Base-by-base conservation (phyloP, 2,888 invertebrate genomes). In the Thalpophila matura region DNA sequence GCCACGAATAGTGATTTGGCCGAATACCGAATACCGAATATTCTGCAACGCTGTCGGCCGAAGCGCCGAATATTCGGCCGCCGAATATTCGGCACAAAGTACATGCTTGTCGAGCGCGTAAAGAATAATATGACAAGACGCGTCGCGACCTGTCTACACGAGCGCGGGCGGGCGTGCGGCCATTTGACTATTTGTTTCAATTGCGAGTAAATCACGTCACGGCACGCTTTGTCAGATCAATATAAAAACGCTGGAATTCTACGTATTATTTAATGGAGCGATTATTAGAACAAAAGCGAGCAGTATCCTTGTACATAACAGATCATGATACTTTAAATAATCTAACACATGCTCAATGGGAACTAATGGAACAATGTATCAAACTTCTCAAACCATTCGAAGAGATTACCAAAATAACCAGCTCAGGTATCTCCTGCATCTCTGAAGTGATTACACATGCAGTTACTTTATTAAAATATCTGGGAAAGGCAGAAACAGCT, bases 401-500 rank as follows among this genome's bases (percentile, higher is more conserved):
- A 57, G 80, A 81, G 45, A 80, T 82, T 29, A 81, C 80, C 0
- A 81, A 81, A 73, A 77, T 77, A 14, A 74, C 70, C 3, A 81
- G 79, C 22, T 79, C 81, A 37, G 70, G 70, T 40, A n/a, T 72
- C 5, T 78, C 78, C 1, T 79, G 77, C 53, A 68, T 81, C 2
- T 80, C 79, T 1, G 76, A 82, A 67, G 74, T 69, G 3, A 79
- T 79, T 46, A 77, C 74, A 55, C 69, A 77, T 22, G 46, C 18
- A 20, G 46, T 29, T n/a, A 29, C 29, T 29, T 46, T 46, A 31
- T 29, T 29, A 20, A 46, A 46, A 46, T 46, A 46, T 18, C 18
- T 46, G 29, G 46, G 29, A 29, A 46, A 29, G 20, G 29, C 18
- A 18, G 45, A 46, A n/a, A 46, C 29, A 18, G 29, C 18, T 18